Evolutionary conservation across 2,888 invertebrate species (phyloP).

Genomic region (Stenodera caucasica): DNA sequence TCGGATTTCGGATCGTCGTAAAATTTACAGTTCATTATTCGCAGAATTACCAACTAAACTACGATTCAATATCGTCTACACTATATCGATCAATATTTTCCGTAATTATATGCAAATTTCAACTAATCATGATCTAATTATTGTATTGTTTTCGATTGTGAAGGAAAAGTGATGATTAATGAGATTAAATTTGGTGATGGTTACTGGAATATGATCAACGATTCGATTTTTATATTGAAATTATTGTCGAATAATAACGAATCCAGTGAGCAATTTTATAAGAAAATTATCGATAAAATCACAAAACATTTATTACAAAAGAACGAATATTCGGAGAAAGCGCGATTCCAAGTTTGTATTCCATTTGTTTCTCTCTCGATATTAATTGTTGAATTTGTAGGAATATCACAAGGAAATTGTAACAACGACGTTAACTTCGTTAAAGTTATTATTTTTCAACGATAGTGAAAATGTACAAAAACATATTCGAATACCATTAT

Average conservation of each 20-base stretch:
- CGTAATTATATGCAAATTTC: conserved; percentile 13
- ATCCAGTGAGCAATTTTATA: conserved; percentile 14
- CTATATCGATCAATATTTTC: conserved; percentile 15
- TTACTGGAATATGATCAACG: conserved; percentile 25
- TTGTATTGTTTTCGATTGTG: not conserved
- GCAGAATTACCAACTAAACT: conserved; percentile 16
- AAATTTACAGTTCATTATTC: conserved; percentile 21
- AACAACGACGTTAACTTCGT: conserved; percentile 8
- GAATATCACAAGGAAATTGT: conserved; percentile 21
- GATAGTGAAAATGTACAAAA: conserved; percentile 20
- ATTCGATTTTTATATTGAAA: conserved; percentile 22
- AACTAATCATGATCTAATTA: too few species aligned
- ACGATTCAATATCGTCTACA: conserved; percentile 15
- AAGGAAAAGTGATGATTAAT: conserved; percentile 19
- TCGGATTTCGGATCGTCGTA: conserved; percentile 19
- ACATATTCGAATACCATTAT: conserved; percentile 18
- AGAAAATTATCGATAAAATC: conserved; percentile 16
- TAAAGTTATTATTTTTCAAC: conserved; percentile 21
- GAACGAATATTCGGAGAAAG: conserved; percentile 13
- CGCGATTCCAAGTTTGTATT: conserved; percentile 10
- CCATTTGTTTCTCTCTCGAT: not conserved
- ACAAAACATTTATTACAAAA: conserved; percentile 14
- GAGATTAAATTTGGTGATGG: conserved; percentile 16
- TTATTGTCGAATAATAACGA: conserved; percentile 16
- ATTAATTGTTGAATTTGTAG: conserved; percentile 9